Percentiles rank a stretch among this genome's conserved stretches.
phyloP scores from a whole-genome alignment of 92 coral and sea anemone species.

The Nematostella vectensis region DNA sequence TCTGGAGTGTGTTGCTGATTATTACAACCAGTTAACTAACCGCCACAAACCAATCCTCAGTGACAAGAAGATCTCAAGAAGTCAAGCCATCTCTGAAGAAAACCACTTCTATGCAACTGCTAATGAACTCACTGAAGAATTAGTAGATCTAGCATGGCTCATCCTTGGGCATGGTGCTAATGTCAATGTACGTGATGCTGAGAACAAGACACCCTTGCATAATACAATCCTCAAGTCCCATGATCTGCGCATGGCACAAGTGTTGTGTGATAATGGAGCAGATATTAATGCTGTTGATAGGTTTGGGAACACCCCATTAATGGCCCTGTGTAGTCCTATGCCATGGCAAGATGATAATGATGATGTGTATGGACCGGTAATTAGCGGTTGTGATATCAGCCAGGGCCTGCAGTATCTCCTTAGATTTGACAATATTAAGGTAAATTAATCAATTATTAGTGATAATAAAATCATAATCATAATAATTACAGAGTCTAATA shows the following conservation, averaged over 20 bases:
- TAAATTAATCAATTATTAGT: too few species aligned
- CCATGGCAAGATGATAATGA: conserved; percentile 54
- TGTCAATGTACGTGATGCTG: conserved; percentile 63
- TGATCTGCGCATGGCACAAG: conserved; percentile 67
- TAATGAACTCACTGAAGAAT: conserved; percentile 59
- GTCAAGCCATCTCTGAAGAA: conserved; percentile 20
- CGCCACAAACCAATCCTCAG: conserved; percentile 14
- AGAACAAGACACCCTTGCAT: conserved; percentile 69
- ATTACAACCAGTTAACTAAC: conserved; percentile 53
- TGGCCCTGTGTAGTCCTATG: conserved; percentile 75
- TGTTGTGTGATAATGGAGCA: conserved; percentile 72
- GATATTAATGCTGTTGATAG: conserved; percentile 61
- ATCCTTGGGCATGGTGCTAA: conserved; percentile 75
- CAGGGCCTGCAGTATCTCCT: conserved; percentile 53
- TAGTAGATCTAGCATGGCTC: conserved; percentile 54
- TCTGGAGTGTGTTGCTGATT: conserved; percentile 60
- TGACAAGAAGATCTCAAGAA: conserved; percentile 11
- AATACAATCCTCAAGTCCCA: conserved; percentile 52
- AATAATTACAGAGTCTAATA: background rate
- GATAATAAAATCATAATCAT: too few species aligned
- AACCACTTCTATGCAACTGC: conserved; percentile 29
- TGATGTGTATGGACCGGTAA: conserved; percentile 59
- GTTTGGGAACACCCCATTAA: conserved; percentile 75
- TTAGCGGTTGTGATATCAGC: conserved; percentile 35
- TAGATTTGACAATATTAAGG: conserved; percentile 66